phyloP scores from a whole-genome alignment of 2,113 vertebrate species.

The Mastomys coucha region DNA sequence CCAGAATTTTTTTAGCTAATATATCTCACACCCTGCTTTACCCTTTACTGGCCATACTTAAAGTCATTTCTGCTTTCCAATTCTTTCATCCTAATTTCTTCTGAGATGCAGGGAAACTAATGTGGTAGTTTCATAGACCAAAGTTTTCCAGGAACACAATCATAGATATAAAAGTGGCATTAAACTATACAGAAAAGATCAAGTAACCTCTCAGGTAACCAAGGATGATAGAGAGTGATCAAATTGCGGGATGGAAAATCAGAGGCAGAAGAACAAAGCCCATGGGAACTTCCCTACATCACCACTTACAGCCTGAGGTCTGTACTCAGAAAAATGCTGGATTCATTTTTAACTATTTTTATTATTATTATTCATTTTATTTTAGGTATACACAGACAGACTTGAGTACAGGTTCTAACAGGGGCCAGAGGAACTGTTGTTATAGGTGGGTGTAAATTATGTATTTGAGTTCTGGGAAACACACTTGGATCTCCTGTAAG shows the following conservation, averaged over 20 bases:
- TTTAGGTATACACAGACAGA: too few relatives aligned
- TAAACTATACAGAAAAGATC: background rate
- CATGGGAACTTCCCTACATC: background rate
- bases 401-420: background rate
- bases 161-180: background rate
- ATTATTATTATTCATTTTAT: too few relatives aligned
- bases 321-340: background rate
- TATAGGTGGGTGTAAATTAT: background rate
- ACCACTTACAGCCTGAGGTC: background rate
- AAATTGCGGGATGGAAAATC: background rate
- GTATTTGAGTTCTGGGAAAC: background rate
- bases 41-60: background rate
- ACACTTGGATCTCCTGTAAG: background rate
- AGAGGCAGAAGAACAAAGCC: background rate
- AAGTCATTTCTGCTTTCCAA: background rate
- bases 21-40: background rate
- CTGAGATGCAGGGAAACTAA: background rate
- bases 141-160: background rate
- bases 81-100: background rate
- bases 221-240: background rate
- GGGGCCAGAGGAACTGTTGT: background rate
- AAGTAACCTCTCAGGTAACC: background rate
- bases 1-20: background rate
- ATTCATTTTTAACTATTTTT: too few relatives aligned
- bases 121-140: background rate